These are phyloP conservation scores for Sialis lutaria DNA, from an alignment of 2,888 invertebrate genomes.

Conservation along the genomic window DNA sequence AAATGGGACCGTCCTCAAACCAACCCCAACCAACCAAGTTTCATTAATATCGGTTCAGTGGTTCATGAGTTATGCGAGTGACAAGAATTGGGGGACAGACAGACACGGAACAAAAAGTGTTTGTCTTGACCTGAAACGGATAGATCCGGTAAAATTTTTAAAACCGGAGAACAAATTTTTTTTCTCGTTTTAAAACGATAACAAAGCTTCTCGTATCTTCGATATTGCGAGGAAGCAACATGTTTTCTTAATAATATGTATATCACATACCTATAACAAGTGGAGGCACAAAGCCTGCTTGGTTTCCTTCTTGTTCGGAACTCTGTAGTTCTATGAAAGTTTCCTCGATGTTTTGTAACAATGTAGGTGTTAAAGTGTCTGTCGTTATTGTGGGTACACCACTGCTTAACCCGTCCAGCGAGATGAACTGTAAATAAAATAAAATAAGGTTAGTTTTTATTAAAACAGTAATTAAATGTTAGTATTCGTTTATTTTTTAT, in stretches of 20 bases:
- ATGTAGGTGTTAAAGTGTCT: conserved; percentile 86
- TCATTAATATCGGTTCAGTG: too few relatives aligned
- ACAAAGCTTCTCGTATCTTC: too few relatives aligned
- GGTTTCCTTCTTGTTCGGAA: conserved; percentile 53
- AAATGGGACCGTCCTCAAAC: too few relatives aligned
- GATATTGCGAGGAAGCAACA: too few relatives aligned
- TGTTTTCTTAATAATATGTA: neutral
- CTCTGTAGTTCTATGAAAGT: conserved; percentile 75
- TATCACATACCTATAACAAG: conserved; percentile 27
- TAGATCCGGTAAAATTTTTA: too few relatives aligned
- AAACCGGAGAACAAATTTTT: too few relatives aligned
- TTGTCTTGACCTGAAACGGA: too few relatives aligned
- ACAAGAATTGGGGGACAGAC: too few relatives aligned
- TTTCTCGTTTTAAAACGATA: too few relatives aligned
- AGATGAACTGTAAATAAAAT: conserved; percentile 50
- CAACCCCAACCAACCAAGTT: too few relatives aligned
- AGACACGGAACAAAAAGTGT: too few relatives aligned
- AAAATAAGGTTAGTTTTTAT: neutral
- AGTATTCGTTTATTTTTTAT: neutral
- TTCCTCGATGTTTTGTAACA: conserved; percentile 80
- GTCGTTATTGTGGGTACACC: conserved; percentile 87
- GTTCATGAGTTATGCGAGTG: too few relatives aligned
- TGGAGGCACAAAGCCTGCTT: conserved; percentile 90
- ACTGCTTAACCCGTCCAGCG: conserved; percentile 71
- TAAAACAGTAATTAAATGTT: neutral